Percentiles rank a stretch among this genome's conserved stretches.
These are phyloP conservation scores for Alethe diademata DNA, from an alignment of 2,113 vertebrate genomes.

Conservation along the genomic window DNA sequence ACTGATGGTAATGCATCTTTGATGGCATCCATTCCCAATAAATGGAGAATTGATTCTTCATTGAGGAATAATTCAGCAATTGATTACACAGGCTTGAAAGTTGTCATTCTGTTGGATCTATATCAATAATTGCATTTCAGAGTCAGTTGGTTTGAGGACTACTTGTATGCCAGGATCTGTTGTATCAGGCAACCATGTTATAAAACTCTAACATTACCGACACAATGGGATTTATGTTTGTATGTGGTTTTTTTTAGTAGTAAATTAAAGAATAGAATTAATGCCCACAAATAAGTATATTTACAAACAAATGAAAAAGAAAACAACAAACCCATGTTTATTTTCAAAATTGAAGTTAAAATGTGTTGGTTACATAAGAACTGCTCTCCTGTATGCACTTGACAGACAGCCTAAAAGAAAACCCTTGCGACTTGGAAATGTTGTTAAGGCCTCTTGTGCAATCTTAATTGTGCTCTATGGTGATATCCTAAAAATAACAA, in stretches of 20 bases:
- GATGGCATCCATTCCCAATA: not conserved
- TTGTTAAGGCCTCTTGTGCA: not conserved
- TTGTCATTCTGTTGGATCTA: not conserved
- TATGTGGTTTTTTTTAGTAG: not conserved
- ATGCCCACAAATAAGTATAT: not conserved
- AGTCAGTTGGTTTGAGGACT: not conserved
- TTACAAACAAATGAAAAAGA: not conserved
- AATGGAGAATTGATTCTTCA: not conserved
- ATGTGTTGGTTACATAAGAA: not conserved
- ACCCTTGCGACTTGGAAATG: not conserved
- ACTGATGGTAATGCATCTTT: not conserved
- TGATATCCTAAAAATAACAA: not conserved
- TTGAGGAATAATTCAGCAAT: not conserved
- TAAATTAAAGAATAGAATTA: not conserved
- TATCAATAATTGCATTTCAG: not conserved
- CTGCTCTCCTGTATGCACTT: not conserved
- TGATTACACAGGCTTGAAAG: not conserved
- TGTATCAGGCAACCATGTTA: not conserved
- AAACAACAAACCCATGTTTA: not conserved
- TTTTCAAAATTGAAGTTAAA: not conserved
- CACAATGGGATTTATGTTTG: not conserved
- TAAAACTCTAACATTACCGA: not conserved
- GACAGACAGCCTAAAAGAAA: not conserved
- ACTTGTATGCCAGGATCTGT: not conserved
- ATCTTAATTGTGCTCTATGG: not conserved